Evolutionary conservation across 2,797 vertebrate genomes (phyloP).

Genomic region (Carapus acus): DNA sequence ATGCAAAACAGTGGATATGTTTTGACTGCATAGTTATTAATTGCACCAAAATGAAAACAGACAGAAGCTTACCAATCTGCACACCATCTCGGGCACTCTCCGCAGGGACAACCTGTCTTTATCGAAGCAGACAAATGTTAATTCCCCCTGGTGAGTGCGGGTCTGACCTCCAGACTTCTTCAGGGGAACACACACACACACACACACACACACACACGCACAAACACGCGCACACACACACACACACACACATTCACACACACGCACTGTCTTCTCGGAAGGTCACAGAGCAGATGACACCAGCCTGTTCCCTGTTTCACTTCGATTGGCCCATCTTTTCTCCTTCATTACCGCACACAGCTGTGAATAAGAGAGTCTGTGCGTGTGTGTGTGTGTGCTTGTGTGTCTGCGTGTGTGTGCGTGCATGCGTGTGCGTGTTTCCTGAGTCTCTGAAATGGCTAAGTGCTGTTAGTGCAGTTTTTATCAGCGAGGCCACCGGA

Average conservation of each 20-base stretch:
- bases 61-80: constrained; percentile 43
- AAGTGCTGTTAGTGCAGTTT: constrained; percentile 91
- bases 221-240: constrained; percentile 33
- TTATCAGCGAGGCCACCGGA: constrained; percentile 83
- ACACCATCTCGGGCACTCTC: constrained; percentile 56
- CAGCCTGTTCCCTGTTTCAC: constrained; percentile 68
- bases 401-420: constrained; percentile 4
- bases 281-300: constrained; percentile 73
- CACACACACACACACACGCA: constrained; percentile 15
- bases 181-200: constrained; percentile 50
- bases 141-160: constrained; percentile 72
- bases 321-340: constrained; percentile 75
- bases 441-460: constrained; percentile 76
- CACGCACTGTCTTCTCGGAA: constrained; percentile 68
- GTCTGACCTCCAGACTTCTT: constrained; percentile 74
- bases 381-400: constrained; percentile 38
- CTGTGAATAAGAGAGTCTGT: constrained; percentile 77
- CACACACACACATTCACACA: constrained; percentile 20
- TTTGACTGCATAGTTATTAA: constrained; percentile 36
- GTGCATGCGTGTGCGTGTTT: constrained; percentile 28
- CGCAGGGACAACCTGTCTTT: constrained; percentile 68
- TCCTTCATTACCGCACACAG: constrained; percentile 79
- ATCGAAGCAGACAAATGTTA: constrained; percentile 73
- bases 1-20: constrained; percentile 7
- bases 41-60: constrained; percentile 33